Evolutionary conservation across 2,888 invertebrate genomes (phyloP).

Genomic region (Ellobium chinense): DNA sequence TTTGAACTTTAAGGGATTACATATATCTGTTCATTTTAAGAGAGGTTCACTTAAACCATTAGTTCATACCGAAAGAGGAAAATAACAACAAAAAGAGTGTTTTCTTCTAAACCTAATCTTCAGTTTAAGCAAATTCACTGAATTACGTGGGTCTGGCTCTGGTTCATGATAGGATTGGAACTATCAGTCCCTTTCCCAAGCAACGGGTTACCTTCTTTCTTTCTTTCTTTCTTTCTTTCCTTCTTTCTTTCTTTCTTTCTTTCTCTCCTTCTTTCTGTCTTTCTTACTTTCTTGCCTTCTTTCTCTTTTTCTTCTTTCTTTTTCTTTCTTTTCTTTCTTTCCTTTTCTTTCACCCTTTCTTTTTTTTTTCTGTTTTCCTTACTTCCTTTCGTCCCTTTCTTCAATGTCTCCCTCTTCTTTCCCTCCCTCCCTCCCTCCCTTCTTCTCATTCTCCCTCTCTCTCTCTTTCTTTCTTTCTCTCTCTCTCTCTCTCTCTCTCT

Average conservation of each 20-base stretch:
- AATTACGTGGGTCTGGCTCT: too few species aligned
- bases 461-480: neutral
- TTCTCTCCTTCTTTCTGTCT: neutral
- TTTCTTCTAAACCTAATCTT: too few species aligned
- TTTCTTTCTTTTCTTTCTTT: neutral
- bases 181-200: too few species aligned
- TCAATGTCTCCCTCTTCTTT: neutral
- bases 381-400: neutral
- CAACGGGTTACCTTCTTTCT: too few species aligned
- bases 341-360: neutral
- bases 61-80: too few species aligned
- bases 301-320: neutral
- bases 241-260: constrained; percentile 3
- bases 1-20: too few species aligned
- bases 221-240: neutral
- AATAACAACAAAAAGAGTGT: too few species aligned
- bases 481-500: neutral
- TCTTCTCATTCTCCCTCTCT: neutral
- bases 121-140: too few species aligned
- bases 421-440: neutral
- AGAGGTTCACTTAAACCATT: too few species aligned
- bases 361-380: neutral
- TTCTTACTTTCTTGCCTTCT: neutral
- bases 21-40: too few species aligned
- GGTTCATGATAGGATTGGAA: too few species aligned